Base-by-base conservation (phyloP, 1,140 invertebrate genomes). In the Halictus rubicundus region DNA sequence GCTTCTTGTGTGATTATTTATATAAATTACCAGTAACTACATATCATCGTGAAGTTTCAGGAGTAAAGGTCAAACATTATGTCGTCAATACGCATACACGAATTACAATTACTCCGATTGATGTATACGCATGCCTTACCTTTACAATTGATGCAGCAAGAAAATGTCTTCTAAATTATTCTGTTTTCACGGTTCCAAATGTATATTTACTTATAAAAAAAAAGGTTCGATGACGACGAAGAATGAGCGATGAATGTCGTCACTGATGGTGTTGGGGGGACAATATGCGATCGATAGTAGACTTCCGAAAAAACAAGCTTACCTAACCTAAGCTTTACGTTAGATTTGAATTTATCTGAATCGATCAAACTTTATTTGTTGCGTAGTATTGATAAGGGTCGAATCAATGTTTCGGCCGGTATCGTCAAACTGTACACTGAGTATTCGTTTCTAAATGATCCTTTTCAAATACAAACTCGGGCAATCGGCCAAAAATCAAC, bases 281-380 rank as follows among this genome's bases (percentile, higher is more conserved):
- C 76, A 73, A 87, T 78, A 69, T 66, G 83, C 88, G 89, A 90
- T 90, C 89, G 87, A 90, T 89, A 90, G 57, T 83, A 78, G 16
- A 63, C 70, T 81, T 71, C 65, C 81, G 57, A 80, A 82, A 87
- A 81, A 82, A 72, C 60, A 65, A 75, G 64, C 61, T 71, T 27
- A 83, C 82, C 81, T 89, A 90, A 90, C 88, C 89, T 90, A 78
- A 68, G 52, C 57, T 74, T 49, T 16, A 73, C 42, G 27, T n/a
- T 0, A 21, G n/a, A 73, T 61, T 68, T 42, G 27, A 52, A 68
- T 74, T 60, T 66, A 27, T 57, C 7, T 4, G n/a, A 23, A 49
- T 3, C 16, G 10, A n/a, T 78, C 19, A 9, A 21, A 21, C 46
- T n/a, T 23, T 10, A 23, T 19, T n/a, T 71, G 25, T 12, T 5